Evolutionary conservation across 1,140 invertebrate species (phyloP), one percentile per base, ranked within the genome.

Genomic region (Drosophila sturtevanti): DNA sequence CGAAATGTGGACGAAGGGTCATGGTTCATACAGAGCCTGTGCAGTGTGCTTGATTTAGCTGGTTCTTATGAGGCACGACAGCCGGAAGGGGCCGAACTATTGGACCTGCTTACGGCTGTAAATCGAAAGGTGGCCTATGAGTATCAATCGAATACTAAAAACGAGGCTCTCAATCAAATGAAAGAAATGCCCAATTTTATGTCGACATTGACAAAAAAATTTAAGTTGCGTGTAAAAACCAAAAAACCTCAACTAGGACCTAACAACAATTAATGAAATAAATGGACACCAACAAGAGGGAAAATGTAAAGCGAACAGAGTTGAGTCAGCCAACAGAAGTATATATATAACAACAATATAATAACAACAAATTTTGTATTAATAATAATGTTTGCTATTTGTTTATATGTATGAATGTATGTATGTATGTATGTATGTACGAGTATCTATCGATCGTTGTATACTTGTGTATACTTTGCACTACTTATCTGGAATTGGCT

Each of bases 11-110:
- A 93, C 9, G 92, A 93, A 34, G 95, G 95, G 1, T 95, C 95
- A 0, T 97, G 96, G 96, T 97, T 96, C 84, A 94, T 97, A 35
- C 96, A 97, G 90, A 93, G 94, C 0, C 82, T 97, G 7, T 95
- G 94, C 69, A 71, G 93, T 0, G 93, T 94, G 4, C 90, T 97
- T 0, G 85, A 93, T 12, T 81, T 92, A n/a, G 89, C 93, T 65
- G 89, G 87, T 1, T 90, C 79, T 31, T 70, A 82, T 14, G 84
- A 85, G 24, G 80, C 76, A 4, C 14, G 52, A 0, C 55, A 55
- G 10, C 61, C 67, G 0, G 65, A 81, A 14, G 90, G 87, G 1
- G 84, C 92, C 12, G 95, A 96, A 89, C 80, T 96, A 5, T 79
- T 96, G 54, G 92, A 92, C 11, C 92, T 96, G 69, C 91, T 96